These are phyloP conservation scores for Bilobella aurantiaca DNA, from an alignment of 1,140 invertebrate genomes.

Conservation along the genomic window DNA sequence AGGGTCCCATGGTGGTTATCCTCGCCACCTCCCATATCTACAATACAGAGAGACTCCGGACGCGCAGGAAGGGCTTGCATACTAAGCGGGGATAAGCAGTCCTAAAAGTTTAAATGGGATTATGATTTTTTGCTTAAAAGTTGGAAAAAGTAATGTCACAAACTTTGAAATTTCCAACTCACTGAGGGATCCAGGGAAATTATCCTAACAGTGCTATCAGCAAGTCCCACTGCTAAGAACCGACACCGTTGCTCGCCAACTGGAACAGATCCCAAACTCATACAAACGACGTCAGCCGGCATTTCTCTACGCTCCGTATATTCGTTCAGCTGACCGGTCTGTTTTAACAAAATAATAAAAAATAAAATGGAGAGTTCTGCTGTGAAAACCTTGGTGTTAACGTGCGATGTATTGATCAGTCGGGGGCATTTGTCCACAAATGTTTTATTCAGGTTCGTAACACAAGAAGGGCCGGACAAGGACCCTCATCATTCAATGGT, in stretches of 20 bases:
- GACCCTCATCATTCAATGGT: conserved; percentile 18
- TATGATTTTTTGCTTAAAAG: neutral
- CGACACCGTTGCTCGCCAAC: conserved; percentile 87
- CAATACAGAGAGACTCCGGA: conserved; percentile 92
- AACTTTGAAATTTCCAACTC: conserved; percentile 38
- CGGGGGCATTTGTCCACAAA: conserved; percentile 21
- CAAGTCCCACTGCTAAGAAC: conserved; percentile 92
- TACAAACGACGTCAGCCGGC: conserved; percentile 93
- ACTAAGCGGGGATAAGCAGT: conserved; percentile 82
- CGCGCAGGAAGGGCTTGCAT: conserved; percentile 95
- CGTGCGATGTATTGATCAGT: neutral
- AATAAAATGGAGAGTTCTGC: neutral
- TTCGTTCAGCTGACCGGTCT: conserved; percentile 96
- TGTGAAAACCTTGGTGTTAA: neutral
- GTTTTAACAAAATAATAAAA: no score
- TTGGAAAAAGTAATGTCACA: neutral
- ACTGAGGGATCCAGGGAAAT: conserved; percentile 90
- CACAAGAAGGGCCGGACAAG: conserved; percentile 1
- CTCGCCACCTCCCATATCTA: conserved; percentile 70
- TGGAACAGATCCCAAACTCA: conserved; percentile 92
- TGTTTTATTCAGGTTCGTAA: conserved; percentile 5
- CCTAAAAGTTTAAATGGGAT: conserved; percentile 43
- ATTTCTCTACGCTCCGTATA: conserved; percentile 95
- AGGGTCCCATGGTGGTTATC: conserved; percentile 60
- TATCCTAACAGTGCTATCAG: conserved; percentile 94